Evolutionary conservation across 2,113 vertebrate genomes (phyloP).

Genomic region (Varanus komodoensis): DNA sequence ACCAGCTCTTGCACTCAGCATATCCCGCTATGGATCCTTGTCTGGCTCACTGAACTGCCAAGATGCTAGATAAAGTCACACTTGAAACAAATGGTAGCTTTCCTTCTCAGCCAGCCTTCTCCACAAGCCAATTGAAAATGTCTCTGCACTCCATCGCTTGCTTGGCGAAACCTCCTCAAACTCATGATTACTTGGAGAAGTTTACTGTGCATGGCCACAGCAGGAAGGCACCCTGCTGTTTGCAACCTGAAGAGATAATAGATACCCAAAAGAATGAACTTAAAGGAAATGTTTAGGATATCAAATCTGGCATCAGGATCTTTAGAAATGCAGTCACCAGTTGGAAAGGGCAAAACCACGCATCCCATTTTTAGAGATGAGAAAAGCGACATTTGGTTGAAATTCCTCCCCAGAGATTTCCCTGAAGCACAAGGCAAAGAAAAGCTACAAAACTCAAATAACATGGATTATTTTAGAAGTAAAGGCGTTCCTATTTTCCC

Average conservation of each 20-base stretch:
- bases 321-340: slow-evolving; percentile 33
- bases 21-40: not conserved
- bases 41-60: not conserved
- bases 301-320: slow-evolving; percentile 43
- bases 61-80: not conserved
- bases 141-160: fast-evolving
- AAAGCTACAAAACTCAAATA: not conserved
- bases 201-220: slow-evolving; percentile 44
- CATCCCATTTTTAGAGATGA: not conserved
- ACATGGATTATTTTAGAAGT: not conserved
- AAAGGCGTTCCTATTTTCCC: slow-evolving; percentile 29
- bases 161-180: fast-evolving
- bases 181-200: fast-evolving
- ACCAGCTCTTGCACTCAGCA: not conserved
- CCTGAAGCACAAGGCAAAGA: slow-evolving; percentile 25
- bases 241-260: slow-evolving; percentile 61
- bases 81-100: not conserved
- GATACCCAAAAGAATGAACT: slow-evolving; percentile 38
- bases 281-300: slow-evolving; percentile 67
- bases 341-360: not conserved
- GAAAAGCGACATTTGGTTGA: slow-evolving; percentile 26
- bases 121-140: not conserved
- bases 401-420: slow-evolving; percentile 36
- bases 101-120: not conserved
- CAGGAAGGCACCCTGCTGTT: slow-evolving; percentile 10